A percentile compares a stretch with the other conserved stretches of the same genome.
Evolutionary conservation across 1,140 invertebrate species (phyloP).

Genomic region (Panulirus ornatus): DNA sequence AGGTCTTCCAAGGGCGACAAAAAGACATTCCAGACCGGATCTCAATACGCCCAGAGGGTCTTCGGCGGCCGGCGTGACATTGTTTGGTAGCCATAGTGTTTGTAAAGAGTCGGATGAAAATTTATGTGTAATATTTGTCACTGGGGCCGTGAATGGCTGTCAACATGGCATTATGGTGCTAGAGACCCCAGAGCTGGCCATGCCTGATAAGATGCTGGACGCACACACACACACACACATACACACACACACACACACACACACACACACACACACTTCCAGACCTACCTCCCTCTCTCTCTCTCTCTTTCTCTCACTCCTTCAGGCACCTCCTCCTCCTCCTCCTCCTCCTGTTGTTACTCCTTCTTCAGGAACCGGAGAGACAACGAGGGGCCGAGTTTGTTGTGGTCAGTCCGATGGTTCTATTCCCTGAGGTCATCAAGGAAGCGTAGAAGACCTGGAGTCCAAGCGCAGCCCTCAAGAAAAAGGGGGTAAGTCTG

Average conservation of each 20-base stretch:
- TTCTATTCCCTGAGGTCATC: too few species aligned
- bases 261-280: background rate
- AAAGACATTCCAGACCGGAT: background rate
- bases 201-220: background rate
- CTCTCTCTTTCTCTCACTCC: too few species aligned
- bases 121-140: constrained; percentile 73
- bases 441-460: too few species aligned
- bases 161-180: constrained; percentile 65
- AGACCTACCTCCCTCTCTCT: too few species aligned
- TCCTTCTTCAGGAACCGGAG: background rate
- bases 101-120: constrained; percentile 70
- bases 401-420: too few species aligned
- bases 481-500: too few species aligned
- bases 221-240: background rate
- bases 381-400: too few species aligned
- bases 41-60: constrained; percentile 13
- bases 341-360: background rate
- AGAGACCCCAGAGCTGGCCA: background rate
- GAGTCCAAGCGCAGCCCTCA: too few species aligned
- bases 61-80: constrained; percentile 50
- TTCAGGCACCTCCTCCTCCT: background rate
- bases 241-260: background rate
- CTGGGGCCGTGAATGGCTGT: constrained; percentile 67
- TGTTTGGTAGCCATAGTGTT: constrained; percentile 62
- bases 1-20: constrained; percentile 11